These are phyloP conservation scores for Tenthredo amoena DNA, from an alignment of 2,888 invertebrate species.

Conservation along the genomic window DNA sequence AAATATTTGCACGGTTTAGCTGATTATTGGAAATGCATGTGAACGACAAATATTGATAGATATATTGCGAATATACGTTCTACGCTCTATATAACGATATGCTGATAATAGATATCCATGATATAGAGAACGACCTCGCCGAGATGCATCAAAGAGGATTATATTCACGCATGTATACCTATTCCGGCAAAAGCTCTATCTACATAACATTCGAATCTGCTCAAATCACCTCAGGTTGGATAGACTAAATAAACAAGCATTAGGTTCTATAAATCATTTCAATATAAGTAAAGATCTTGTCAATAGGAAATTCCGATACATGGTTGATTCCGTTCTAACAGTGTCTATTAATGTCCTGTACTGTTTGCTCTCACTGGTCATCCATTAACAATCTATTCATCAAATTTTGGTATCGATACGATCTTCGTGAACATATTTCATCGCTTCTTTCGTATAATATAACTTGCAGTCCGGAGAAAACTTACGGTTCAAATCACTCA, in stretches of 20 bases:
- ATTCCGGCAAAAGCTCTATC: background rate
- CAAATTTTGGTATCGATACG: no score
- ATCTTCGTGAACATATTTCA: no score
- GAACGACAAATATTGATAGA: constrained; percentile 34
- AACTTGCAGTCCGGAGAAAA: no score
- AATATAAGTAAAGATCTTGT: background rate
- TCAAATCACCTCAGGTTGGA: background rate
- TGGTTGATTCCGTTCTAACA: no score
- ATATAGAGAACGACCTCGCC: background rate
- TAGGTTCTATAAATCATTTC: background rate
- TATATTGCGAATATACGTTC: constrained; percentile 19
- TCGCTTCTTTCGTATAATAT: no score
- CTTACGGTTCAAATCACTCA: no score
- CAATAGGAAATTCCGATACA: no score
- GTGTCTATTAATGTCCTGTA: no score
- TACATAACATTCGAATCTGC: background rate
- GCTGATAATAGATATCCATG: constrained; percentile 7
- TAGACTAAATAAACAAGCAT: background rate
- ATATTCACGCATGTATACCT: background rate
- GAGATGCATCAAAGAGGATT: background rate
- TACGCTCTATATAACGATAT: background rate
- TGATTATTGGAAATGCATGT: constrained; percentile 19
- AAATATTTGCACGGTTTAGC: background rate
- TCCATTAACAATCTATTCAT: no score
- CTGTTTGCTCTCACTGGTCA: no score